phyloP scores from a whole-genome alignment of 2,888 invertebrate species.

The Ectemnius cavifrons region DNA sequence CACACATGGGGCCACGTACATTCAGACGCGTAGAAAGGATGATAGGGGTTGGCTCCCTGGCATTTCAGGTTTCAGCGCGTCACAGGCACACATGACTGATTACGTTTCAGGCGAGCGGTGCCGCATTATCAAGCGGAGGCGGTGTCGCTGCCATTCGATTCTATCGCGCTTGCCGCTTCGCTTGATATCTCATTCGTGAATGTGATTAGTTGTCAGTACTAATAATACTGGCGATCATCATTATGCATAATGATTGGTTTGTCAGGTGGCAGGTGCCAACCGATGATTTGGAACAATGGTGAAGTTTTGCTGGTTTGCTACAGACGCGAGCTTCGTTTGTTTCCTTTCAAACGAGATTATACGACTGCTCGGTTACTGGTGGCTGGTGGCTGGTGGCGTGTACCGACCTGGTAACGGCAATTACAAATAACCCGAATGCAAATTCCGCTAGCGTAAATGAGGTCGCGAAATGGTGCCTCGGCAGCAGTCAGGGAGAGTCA shows the following conservation, averaged over 20 bases:
- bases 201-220: slow-evolving; percentile 25
- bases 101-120: slow-evolving; percentile 49
- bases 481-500: no score
- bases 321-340: no score
- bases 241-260: slow-evolving; percentile 2
- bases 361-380: no score
- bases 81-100: slow-evolving; percentile 60
- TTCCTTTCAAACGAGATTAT: no score
- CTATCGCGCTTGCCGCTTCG: slow-evolving; percentile 15
- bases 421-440: slow-evolving; percentile 3
- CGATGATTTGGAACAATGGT: no score
- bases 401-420: no score
- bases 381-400: no score
- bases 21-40: no score
- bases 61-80: slow-evolving; percentile 54
- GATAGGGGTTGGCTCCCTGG: slow-evolving; percentile 5
- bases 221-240: slow-evolving; percentile 8
- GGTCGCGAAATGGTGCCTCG: background rate
- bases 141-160: slow-evolving; percentile 48
- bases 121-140: slow-evolving; percentile 42
- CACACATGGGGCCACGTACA: slow-evolving; percentile 9
- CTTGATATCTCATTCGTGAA: slow-evolving; percentile 40
- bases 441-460: background rate
- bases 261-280: background rate
- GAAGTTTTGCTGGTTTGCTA: no score